Conservation (phyloP, 2,888 invertebrate species). For the Cheilosia urbana region DNA sequence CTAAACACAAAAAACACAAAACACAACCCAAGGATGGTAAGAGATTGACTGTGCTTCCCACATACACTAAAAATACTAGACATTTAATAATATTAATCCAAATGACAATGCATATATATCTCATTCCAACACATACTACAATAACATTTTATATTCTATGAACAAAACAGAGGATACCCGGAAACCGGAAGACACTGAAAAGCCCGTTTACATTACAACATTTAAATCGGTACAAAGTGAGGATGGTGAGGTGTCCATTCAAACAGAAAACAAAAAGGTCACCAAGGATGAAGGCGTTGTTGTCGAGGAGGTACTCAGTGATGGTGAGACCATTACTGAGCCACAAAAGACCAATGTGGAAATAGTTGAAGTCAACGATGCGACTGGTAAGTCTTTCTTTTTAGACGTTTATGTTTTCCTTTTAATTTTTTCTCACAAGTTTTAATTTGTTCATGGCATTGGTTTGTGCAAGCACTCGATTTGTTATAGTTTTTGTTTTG, state of each 20-base stretch:
- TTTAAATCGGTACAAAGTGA: conserved; percentile 83
- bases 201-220: conserved; percentile 83
- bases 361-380: conserved; percentile 82
- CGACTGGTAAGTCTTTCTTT: conserved; percentile 80
- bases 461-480: conserved; percentile 62
- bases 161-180: conserved; percentile 78
- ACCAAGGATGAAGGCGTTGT: conserved; percentile 82
- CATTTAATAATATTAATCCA: conserved; percentile 27
- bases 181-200: conserved; percentile 80
- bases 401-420: neutral
- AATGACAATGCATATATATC: conserved; percentile 9
- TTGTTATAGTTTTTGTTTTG: conserved; percentile 14
- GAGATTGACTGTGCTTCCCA: conserved; percentile 70
- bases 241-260: conserved; percentile 81
- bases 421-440: conserved; percentile 1
- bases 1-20: conserved; percentile 79
- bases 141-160: conserved; percentile 58
- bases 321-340: conserved; percentile 80
- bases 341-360: conserved; percentile 80
- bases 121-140: conserved; percentile 45
- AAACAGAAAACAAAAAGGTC: conserved; percentile 82
- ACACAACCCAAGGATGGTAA: conserved; percentile 80
- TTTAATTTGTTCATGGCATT: conserved; percentile 51
- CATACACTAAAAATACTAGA: conserved; percentile 76
- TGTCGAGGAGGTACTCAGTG: conserved; percentile 83